Conservation (phyloP, 2,888 invertebrate genomes). For the Mycogona germanica region DNA sequence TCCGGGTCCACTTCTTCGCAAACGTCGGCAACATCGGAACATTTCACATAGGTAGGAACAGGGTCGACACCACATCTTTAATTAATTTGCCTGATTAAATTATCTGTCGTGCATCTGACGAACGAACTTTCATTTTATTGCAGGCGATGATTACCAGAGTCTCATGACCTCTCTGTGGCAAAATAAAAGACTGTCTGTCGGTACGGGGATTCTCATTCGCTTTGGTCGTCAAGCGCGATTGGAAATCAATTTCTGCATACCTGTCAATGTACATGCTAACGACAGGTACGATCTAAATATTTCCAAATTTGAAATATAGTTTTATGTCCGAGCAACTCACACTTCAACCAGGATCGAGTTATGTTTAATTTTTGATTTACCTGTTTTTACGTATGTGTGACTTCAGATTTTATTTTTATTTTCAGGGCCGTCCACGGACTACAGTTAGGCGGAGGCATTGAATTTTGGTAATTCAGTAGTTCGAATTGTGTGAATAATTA, state of each 20-base stretch:
- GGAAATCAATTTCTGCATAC: conserved; percentile 89
- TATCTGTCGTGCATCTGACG: background rate
- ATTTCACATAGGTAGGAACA: conserved; percentile 38
- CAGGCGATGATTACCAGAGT: conserved; percentile 26
- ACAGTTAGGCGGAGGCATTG: no score
- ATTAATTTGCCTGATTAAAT: background rate
- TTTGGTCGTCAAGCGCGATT: conserved; percentile 75
- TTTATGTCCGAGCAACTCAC: no score
- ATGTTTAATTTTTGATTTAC: no score
- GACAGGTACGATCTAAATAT: no score
- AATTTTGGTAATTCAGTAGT: no score
- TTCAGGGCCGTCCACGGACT: no score
- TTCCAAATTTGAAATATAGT: no score
- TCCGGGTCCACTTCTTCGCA: conserved; percentile 78
- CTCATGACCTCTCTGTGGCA: conserved; percentile 30
- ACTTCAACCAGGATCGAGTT: no score
- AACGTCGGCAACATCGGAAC: conserved; percentile 72
- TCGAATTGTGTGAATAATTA: no score
- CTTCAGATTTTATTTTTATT: no score
- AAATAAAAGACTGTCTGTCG: conserved; percentile 52
- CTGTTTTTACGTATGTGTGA: no score
- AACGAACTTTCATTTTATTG: conserved; percentile 22
- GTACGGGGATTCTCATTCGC: conserved; percentile 70
- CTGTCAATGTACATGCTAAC: no score
- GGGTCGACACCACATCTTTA: conserved; percentile 6